Evolutionary conservation across 2,888 invertebrate genomes (phyloP), one percentile per base, ranked within the genome.

Genomic region (Drosophila peninsularis): DNA sequence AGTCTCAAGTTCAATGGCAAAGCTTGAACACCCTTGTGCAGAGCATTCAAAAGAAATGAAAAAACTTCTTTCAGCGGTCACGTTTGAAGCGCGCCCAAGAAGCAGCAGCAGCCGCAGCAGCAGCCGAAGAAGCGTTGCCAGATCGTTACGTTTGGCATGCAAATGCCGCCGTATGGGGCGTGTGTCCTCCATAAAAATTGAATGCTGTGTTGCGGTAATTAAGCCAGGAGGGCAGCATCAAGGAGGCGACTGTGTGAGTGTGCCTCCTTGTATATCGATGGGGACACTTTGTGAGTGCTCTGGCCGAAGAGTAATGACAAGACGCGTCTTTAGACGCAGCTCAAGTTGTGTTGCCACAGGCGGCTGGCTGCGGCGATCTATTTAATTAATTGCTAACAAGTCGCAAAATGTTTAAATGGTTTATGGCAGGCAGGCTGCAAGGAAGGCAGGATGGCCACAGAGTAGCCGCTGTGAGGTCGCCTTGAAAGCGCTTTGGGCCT

Each of bases 341-440:
- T 67, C 60, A 56, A 62, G 63, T 68, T 62, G 82, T 62, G 82
- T 70, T 66, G 86, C 82, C 88, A 75, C 63, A 60, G 54, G 54
- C 54, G 30, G 83, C 54, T 54, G 83, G 86, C 86, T 11, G 63
- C 86, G 7, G 66, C 75, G 83, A 88, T 84, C 90, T 87, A 90
- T 87, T 87, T 87, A 87, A 87, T 87, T 87, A 87, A 87, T 87
- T 87, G 80, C 89, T 87, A 90, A 90, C 90, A 90, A 90, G 87
- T 78, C 61, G 77, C 56, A 88, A 88, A 85, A 85, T 85, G 85
- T 78, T 90, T 88, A 89, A 89, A 86, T 90, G 87, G 71, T 82
- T 88, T 88, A 83, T 88, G 75, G 71, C 57, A 27, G 24, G 6
- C 19, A 17, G 36, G 1, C 45, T 14, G 45, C 6, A 14, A 47